Evolutionary conservation across 2,113 vertebrate species (phyloP).

Genomic region (Meleagris gallopavo): DNA sequence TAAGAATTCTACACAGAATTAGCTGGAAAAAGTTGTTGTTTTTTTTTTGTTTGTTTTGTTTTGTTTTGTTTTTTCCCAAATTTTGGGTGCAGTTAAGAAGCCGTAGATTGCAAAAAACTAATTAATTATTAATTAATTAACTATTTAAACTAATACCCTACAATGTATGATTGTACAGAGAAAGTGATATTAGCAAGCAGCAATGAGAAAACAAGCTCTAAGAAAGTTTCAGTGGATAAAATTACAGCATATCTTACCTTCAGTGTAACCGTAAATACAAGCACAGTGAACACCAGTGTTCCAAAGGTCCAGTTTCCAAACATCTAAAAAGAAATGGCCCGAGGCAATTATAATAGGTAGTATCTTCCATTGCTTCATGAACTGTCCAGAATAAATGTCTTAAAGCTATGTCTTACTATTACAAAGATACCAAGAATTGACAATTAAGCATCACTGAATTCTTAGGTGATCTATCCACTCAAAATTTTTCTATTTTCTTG

Average conservation of each 20-base stretch:
- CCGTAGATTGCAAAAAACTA: neutral
- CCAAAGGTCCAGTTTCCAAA: slow-evolving; percentile 99
- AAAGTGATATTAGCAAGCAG: neutral
- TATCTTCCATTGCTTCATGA: neutral
- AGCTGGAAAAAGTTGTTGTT: neutral
- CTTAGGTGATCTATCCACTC: neutral
- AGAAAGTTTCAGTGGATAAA: neutral
- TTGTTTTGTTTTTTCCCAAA: neutral
- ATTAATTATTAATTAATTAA: too few relatives aligned
- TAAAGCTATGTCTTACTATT: neutral
- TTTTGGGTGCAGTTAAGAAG: neutral
- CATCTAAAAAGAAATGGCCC: slow-evolving; percentile 79
- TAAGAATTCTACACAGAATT: neutral
- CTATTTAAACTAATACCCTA: neutral
- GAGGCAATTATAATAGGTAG: neutral
- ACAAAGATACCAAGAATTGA: neutral
- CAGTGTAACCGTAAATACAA: slow-evolving; percentile 94
- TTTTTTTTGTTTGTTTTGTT: neutral
- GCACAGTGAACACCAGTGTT: slow-evolving; percentile 93
- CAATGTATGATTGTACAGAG: neutral
- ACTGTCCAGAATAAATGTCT: neutral
- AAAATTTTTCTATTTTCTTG: neutral
- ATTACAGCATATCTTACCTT: slow-evolving; percentile 82
- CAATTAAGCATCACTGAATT: neutral
- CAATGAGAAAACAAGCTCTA: neutral